phyloP scores from a whole-genome alignment of 2,888 invertebrate genomes.

The Lomographa bimaculata region DNA sequence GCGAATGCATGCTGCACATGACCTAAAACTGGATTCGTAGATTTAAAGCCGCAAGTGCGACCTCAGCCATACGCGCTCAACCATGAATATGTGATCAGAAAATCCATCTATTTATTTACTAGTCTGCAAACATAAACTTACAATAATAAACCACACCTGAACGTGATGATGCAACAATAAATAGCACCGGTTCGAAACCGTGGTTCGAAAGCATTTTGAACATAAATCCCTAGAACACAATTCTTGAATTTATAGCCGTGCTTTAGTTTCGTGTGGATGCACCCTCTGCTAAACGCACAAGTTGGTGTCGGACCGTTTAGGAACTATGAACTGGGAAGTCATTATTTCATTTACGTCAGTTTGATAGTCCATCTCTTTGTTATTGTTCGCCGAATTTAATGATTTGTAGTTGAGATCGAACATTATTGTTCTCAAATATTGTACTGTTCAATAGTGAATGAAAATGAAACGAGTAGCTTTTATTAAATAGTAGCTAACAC shows the following conservation, averaged over 20 bases:
- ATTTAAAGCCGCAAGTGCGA: too few species aligned
- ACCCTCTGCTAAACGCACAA: conserved; percentile 36
- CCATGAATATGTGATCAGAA: too few species aligned
- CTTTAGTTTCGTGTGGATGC: conserved; percentile 50
- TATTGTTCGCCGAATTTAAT: conserved; percentile 1
- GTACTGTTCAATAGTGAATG: too few species aligned
- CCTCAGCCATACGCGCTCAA: too few species aligned
- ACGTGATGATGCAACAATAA: too few species aligned
- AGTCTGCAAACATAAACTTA: too few species aligned
- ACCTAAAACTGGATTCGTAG: too few species aligned
- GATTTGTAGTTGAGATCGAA: conserved; percentile 4
- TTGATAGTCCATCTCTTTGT: conserved; percentile 4
- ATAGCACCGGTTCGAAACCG: conserved; percentile 34
- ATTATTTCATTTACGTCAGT: conserved; percentile 10
- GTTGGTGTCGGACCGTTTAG: conserved; percentile 21
- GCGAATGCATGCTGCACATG: too few species aligned
- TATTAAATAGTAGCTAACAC: too few species aligned
- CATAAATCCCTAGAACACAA: conserved; percentile 62
- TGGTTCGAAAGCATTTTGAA: conserved; percentile 48
- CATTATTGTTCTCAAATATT: not conserved
- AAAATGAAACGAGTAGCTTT: too few species aligned
- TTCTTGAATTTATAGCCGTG: conserved; percentile 56
- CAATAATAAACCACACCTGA: too few species aligned
- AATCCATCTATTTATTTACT: too few species aligned
- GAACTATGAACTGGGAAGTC: conserved; percentile 11